Percentiles rank a stretch among this genome's conserved stretches.
Evolutionary conservation across 2,113 vertebrate genomes (phyloP).

Genomic region (Oncorhynchus tshawytscha): DNA sequence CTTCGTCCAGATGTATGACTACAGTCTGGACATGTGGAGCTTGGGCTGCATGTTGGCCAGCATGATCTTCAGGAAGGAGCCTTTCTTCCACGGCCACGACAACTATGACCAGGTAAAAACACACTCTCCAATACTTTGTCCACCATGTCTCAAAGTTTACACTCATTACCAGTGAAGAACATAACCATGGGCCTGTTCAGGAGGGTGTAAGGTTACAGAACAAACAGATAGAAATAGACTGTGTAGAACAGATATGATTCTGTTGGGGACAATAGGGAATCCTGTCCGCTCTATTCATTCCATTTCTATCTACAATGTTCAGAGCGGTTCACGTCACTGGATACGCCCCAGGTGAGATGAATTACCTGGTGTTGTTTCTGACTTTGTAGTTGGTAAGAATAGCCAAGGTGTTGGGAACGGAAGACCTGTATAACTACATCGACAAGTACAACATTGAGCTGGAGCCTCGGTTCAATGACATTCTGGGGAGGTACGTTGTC

Average conservation of each 20-base stretch:
- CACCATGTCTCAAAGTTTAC: not conserved
- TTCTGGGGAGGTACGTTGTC: constrained; percentile 72
- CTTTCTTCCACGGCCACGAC: constrained; percentile 80
- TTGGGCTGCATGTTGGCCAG: constrained; percentile 80
- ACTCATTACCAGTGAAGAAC: not conserved
- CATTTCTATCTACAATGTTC: not conserved
- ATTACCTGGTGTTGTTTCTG: not conserved
- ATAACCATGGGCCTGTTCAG: too few relatives aligned
- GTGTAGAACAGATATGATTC: not conserved
- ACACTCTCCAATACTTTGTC: not conserved
- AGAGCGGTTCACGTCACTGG: not conserved
- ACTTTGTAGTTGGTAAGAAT: constrained; percentile 77
- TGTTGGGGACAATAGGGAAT: too few relatives aligned
- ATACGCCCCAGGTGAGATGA: not conserved
- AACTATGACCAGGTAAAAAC: constrained; percentile 76
- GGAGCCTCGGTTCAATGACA: constrained; percentile 80
- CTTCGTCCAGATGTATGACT: constrained; percentile 75
- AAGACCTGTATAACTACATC: constrained; percentile 80
- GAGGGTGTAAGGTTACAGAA: too few relatives aligned
- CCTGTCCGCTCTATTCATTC: too few relatives aligned
- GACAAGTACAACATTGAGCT: constrained; percentile 83
- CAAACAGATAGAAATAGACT: not conserved
- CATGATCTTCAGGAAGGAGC: constrained; percentile 81
- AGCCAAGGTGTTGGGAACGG: constrained; percentile 79
- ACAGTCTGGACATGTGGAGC: constrained; percentile 82